Conservation (phyloP, 2,113 vertebrate genomes). For the Entelurus aequoreus region DNA sequence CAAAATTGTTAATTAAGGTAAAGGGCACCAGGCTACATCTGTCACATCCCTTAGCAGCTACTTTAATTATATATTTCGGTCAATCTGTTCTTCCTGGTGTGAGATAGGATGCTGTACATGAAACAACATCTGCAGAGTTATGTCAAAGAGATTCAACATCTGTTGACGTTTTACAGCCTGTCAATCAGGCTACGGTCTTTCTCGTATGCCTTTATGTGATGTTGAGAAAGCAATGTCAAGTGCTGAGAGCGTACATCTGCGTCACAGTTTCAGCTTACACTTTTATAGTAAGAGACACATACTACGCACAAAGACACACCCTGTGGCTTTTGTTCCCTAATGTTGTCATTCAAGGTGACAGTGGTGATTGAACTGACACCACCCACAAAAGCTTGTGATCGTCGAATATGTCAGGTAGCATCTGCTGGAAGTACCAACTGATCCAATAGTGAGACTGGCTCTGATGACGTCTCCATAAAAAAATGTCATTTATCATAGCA, state of each 20-base stretch:
- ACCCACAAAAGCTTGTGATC: conserved; percentile 67
- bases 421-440: conserved; percentile 66
- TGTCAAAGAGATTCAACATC: conserved; percentile 67
- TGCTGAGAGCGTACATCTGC: conserved; percentile 50
- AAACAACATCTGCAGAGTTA: conserved; percentile 69
- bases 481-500: conserved; percentile 43
- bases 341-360: conserved; percentile 70
- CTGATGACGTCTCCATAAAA: conserved; percentile 50
- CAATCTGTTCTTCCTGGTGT: conserved; percentile 76
- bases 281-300: conserved; percentile 22
- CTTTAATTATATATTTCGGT: conserved; percentile 75
- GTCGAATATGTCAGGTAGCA: conserved; percentile 69
- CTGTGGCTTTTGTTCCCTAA: conserved; percentile 63
- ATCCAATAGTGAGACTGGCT: conserved; percentile 59
- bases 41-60: conserved; percentile 63
- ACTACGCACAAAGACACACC: conserved; percentile 59
- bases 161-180: conserved; percentile 63
- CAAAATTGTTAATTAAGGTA: conserved; percentile 58
- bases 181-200: conserved; percentile 56
- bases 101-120: conserved; percentile 62
- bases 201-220: conserved; percentile 40
- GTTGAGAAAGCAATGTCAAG: conserved; percentile 41
- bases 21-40: conserved; percentile 65
- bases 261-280: conserved; percentile 44
- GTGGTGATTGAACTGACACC: conserved; percentile 63